A percentile compares a stretch with the other conserved stretches of the same genome.
Evolutionary conservation across 2,113 vertebrate species (phyloP).

Genomic region (Cynoglossus semilaevis): DNA sequence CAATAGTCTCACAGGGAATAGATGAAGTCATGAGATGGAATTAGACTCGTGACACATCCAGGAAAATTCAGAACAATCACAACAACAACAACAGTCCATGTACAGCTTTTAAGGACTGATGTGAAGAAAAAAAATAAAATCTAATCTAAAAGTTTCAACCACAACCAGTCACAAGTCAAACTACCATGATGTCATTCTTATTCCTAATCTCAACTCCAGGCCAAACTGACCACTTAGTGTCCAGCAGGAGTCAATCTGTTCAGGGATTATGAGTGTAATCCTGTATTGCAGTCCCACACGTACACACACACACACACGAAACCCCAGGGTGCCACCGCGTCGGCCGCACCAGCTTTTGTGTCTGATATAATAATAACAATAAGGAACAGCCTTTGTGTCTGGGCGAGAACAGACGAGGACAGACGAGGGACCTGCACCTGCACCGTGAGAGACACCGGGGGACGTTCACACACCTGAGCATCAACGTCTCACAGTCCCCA

Average conservation of each 20-base stretch:
- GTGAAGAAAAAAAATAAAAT: no score
- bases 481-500: no score
- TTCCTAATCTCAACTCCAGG: slow-evolving; percentile 9
- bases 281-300: slow-evolving; percentile 30
- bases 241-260: slow-evolving; percentile 70
- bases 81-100: no score
- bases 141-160: no score
- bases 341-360: slow-evolving; percentile 46
- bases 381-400: slow-evolving; percentile 61
- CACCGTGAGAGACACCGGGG: slow-evolving; percentile 2
- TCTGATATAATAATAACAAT: slow-evolving; percentile 2
- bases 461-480: slow-evolving; percentile 12
- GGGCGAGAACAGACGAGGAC: slow-evolving; percentile 54
- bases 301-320: slow-evolving; percentile 31
- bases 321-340: slow-evolving; percentile 44
- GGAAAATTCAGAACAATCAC: no score
- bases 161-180: not conserved
- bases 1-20: no score
- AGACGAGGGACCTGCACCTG: slow-evolving; percentile 43
- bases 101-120: no score
- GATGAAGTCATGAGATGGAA: no score
- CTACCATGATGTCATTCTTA: not conserved
- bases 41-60: no score
- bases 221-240: slow-evolving; percentile 50
- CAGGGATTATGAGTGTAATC: slow-evolving; percentile 76